Conservation (phyloP, 2,113 vertebrate species). For the Nyctereutes procyonoides region DNA sequence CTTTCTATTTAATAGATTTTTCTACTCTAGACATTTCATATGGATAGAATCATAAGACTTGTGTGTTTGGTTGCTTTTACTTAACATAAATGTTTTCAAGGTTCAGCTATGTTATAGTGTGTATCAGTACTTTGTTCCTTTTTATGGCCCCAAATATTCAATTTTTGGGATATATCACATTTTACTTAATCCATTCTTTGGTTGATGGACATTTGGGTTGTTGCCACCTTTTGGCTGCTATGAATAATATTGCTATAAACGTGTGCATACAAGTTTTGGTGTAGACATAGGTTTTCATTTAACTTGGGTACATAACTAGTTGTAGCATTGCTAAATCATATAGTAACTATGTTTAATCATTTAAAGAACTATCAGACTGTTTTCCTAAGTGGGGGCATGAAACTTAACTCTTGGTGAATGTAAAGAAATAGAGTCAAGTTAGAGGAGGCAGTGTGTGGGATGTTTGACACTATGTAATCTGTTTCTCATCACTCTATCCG, state of each 20-base stretch:
- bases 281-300: neutral
- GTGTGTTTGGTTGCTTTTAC: neutral
- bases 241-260: neutral
- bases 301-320: neutral
- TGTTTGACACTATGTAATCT: neutral
- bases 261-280: neutral
- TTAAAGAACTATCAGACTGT: neutral
- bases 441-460: neutral
- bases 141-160: neutral
- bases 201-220: neutral
- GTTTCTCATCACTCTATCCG: neutral
- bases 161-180: neutral
- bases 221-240: neutral
- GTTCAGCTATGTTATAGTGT: neutral
- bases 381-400: neutral
- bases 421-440: slow-evolving; percentile 2
- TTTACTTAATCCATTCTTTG: neutral
- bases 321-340: neutral
- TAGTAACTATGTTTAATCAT: neutral
- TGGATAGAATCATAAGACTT: neutral
- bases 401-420: neutral
- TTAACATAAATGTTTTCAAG: neutral
- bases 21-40: neutral
- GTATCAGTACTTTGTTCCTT: neutral
- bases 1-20: neutral